phyloP scores from a whole-genome alignment of 2,797 vertebrate species.

The Smutsia gigantea region DNA sequence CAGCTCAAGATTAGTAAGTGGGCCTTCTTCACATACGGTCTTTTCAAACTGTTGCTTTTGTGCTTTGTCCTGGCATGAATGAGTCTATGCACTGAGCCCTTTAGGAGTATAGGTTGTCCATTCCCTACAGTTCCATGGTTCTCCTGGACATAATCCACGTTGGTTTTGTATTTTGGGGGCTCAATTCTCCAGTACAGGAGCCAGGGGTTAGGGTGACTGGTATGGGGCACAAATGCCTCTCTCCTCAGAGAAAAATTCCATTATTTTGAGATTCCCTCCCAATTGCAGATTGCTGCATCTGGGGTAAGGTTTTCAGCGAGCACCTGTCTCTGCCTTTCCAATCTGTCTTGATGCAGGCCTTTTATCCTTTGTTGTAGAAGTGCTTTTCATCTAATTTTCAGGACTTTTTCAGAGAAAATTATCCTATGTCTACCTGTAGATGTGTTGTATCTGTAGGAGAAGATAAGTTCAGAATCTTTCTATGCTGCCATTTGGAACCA shows the following conservation, averaged over 20 bases:
- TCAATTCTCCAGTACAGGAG: background rate
- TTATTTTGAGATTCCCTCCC: background rate
- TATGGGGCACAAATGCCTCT: background rate
- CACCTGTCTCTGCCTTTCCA: background rate
- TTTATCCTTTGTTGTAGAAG: background rate
- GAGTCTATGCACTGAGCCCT: background rate
- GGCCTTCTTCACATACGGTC: background rate
- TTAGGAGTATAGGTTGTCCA: background rate
- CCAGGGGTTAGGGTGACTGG: background rate
- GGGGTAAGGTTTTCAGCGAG: background rate
- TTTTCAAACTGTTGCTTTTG: background rate
- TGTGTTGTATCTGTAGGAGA: background rate
- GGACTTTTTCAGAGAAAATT: background rate
- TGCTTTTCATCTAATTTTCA: background rate
- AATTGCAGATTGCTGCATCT: background rate
- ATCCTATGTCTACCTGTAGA: background rate
- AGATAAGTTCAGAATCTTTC: background rate
- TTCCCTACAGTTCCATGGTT: background rate
- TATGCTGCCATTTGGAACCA: background rate
- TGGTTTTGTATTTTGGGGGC: background rate
- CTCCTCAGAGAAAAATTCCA: background rate
- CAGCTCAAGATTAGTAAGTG: background rate
- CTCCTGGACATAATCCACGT: background rate
- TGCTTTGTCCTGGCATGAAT: background rate
- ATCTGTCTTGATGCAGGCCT: background rate